Percentiles rank a stretch among this genome's conserved stretches.
Conservation (phyloP, 2,797 vertebrate species). For the Dermochelys coriacea region DNA sequence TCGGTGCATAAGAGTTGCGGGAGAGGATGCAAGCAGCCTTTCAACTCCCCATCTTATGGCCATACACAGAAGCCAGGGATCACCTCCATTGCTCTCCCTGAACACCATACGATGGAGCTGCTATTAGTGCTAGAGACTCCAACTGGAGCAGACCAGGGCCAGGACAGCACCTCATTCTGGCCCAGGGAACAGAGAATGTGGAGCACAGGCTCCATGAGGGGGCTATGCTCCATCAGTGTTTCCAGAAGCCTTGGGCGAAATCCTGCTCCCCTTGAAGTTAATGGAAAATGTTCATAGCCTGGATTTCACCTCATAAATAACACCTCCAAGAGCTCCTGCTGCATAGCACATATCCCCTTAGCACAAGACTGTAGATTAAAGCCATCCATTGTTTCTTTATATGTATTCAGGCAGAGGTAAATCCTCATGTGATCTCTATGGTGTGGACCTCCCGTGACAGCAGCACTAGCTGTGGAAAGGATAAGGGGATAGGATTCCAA, state of each 20-base stretch:
- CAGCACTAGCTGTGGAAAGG: not conserved
- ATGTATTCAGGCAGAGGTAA: not conserved
- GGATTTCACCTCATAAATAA: not conserved
- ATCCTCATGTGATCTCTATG: not conserved
- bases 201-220: accelerated
- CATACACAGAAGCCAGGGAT: not conserved
- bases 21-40: not conserved
- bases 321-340: not conserved
- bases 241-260: not conserved
- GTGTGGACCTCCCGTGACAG: not conserved
- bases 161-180: not conserved
- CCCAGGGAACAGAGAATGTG: not conserved
- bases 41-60: slow-evolving; percentile 18
- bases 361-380: not conserved
- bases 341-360: not conserved
- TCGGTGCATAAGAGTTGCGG: not conserved
- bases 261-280: not conserved
- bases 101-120: not conserved
- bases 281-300: no score
- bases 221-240: not conserved
- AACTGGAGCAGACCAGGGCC: not conserved
- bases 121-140: not conserved
- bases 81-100: not conserved
- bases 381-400: not conserved
- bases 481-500: not conserved